Evolutionary conservation across 2,113 vertebrate genomes (phyloP).

Genomic region (Stomatorhinus ivindoensis): DNA sequence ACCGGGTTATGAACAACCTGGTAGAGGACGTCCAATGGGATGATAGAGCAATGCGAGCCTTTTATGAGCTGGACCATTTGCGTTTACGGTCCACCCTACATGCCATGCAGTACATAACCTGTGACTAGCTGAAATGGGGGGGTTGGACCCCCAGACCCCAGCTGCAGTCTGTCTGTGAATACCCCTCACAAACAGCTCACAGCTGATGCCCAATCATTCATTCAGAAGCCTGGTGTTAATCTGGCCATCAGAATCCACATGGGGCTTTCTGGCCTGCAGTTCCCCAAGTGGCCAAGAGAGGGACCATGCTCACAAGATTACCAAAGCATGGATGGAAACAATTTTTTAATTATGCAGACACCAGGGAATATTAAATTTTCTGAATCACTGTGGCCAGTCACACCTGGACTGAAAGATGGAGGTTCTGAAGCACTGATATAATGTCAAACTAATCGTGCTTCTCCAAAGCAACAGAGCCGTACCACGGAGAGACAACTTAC

Average conservation of each 20-base stretch:
- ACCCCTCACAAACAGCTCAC: neutral
- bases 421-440: neutral
- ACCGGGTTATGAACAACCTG: neutral
- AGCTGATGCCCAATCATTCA: neutral
- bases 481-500: neutral
- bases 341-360: neutral
- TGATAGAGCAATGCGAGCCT: neutral
- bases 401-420: neutral
- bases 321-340: neutral
- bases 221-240: neutral
- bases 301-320: neutral
- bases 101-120: neutral
- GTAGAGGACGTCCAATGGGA: neutral
- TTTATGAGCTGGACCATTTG: neutral
- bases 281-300: neutral
- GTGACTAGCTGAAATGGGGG: neutral
- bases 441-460: neutral
- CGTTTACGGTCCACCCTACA: neutral
- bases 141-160: neutral
- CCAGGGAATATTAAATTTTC: neutral
- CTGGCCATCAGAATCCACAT: neutral
- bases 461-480: neutral
- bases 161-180: neutral
- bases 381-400: neutral
- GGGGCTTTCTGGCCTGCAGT: neutral